A percentile compares a stretch with the other conserved stretches of the same genome.
These are phyloP conservation scores for Condylura cristata DNA, from an alignment of 2,113 vertebrate genomes.

Conservation along the genomic window DNA sequence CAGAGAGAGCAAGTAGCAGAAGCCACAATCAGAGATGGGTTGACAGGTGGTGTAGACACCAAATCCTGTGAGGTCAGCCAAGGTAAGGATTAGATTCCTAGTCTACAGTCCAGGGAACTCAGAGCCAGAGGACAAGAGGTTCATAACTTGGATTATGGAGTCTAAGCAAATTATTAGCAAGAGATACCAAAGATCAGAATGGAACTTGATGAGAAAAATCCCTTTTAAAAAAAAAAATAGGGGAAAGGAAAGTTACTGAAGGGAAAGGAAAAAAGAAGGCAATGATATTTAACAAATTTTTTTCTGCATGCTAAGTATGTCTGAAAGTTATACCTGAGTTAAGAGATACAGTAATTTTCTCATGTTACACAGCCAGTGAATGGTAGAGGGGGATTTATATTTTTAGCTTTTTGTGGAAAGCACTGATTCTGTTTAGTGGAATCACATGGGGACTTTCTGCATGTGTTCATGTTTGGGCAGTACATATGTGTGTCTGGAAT, in stretches of 20 bases:
- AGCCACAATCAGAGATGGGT: not conserved
- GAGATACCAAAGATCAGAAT: not conserved
- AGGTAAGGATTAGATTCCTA: slow-evolving; percentile 27
- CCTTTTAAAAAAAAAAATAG: not conserved
- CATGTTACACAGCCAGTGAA: not conserved
- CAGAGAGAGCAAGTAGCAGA: not conserved
- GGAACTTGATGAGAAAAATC: not conserved
- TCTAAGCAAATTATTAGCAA: not conserved
- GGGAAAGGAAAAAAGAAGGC: not conserved
- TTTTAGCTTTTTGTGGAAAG: not conserved
- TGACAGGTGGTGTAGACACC: slow-evolving; percentile 55
- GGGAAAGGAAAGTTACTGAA: too few relatives aligned
- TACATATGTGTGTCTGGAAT: not conserved
- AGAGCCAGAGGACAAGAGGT: not conserved
- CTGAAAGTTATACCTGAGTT: not conserved
- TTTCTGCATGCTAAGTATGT: not conserved
- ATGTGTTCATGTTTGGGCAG: not conserved
- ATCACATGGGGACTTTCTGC: not conserved
- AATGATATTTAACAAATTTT: not conserved
- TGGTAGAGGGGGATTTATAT: not conserved
- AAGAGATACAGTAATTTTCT: not conserved
- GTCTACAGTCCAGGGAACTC: not conserved
- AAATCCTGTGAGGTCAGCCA: slow-evolving; percentile 40
- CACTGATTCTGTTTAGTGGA: not conserved
- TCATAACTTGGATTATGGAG: not conserved